These are phyloP conservation scores for Tachysurus vachellii DNA, from an alignment of 2,113 vertebrate genomes.

Conservation along the genomic window DNA sequence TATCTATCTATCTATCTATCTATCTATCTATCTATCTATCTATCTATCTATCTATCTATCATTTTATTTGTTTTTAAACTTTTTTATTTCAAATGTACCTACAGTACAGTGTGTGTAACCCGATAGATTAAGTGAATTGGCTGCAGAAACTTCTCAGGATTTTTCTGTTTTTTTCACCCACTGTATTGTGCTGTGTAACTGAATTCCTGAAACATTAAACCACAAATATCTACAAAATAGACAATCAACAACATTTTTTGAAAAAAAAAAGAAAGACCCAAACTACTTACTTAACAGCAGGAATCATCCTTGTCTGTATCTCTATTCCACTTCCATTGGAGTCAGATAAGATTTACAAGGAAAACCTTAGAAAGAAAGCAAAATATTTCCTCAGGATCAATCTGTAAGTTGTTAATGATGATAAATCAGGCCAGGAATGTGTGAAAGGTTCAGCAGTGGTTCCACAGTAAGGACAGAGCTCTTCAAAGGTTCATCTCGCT, in stretches of 20 bases:
- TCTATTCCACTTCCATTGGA: constrained; percentile 71
- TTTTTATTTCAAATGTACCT: not conserved
- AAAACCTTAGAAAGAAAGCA: not conserved
- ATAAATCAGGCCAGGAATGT: not conserved
- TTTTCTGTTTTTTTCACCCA: not conserved
- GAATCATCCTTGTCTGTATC: constrained; percentile 69
- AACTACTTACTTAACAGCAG: constrained; percentile 69
- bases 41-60: too few species aligned
- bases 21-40: too few species aligned
- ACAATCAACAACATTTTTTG: too few species aligned
- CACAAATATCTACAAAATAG: not conserved
- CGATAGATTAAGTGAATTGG: not conserved
- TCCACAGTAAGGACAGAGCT: not conserved
- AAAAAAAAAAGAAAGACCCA: not conserved
- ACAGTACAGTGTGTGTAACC: not conserved
- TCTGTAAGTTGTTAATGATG: not conserved
- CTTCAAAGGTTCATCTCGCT: constrained; percentile 13
- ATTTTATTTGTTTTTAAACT: not conserved
- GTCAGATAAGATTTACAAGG: constrained; percentile 39
- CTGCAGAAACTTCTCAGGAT: not conserved
- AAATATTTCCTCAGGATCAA: not conserved
- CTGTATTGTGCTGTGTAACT: not conserved
- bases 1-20: too few species aligned
- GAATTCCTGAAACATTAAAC: not conserved
- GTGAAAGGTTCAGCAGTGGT: not conserved